A percentile compares a stretch with the other conserved stretches of the same genome.
phyloP scores from a whole-genome alignment of 2,888 invertebrate genomes.

The Macroteleia sp. region DNA sequence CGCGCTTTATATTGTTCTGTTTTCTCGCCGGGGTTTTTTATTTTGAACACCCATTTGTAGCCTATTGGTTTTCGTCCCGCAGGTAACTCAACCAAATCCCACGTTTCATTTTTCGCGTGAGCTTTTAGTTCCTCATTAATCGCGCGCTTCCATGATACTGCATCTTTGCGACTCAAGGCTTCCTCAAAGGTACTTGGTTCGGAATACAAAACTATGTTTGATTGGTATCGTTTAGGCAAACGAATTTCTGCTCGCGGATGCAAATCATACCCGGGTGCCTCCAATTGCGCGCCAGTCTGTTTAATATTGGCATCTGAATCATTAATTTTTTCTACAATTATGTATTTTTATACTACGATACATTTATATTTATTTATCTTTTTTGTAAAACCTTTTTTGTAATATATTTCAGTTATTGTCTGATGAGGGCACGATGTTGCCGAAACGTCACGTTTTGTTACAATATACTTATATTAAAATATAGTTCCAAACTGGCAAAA shows the following conservation, averaged over 20 bases:
- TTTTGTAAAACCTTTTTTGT: too few relatives aligned
- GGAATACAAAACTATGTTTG: neutral
- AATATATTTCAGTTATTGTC: too few relatives aligned
- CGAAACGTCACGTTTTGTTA: too few relatives aligned
- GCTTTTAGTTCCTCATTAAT: conserved; percentile 56
- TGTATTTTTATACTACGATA: neutral
- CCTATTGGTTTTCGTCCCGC: conserved; percentile 13
- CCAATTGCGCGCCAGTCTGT: neutral
- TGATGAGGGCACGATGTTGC: too few relatives aligned
- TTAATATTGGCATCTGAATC: neutral
- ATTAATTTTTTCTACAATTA: too few relatives aligned
- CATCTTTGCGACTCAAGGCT: conserved; percentile 26
- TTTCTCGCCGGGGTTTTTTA: conserved; percentile 13
- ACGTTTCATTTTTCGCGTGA: conserved; percentile 53
- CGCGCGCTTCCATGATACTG: conserved; percentile 35
- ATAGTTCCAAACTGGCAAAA: too few relatives aligned
- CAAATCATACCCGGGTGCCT: neutral
- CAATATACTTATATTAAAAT: too few relatives aligned
- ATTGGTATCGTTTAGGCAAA: conserved; percentile 7
- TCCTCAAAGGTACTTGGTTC: conserved; percentile 37
- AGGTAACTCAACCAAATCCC: conserved; percentile 15
- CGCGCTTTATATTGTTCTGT: conserved; percentile 26
- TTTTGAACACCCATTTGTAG: conserved; percentile 37
- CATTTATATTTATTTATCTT: too few relatives aligned
- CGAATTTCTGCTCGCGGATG: neutral